Conservation (phyloP, 2,888 invertebrate genomes). For the Stramonita haemastoma region DNA sequence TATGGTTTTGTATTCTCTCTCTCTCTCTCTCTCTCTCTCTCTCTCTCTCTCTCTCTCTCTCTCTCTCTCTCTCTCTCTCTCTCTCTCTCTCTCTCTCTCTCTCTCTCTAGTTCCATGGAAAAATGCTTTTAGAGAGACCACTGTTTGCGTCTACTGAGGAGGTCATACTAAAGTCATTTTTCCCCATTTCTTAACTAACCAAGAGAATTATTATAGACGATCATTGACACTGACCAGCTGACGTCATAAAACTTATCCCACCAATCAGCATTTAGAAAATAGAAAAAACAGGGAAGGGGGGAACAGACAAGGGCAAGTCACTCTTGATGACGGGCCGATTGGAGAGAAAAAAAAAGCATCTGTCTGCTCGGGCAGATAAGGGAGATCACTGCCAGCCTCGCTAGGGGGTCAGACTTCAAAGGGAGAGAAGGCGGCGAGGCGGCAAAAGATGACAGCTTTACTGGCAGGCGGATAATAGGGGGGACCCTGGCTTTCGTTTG, state of each 20-base stretch:
- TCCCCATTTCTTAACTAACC: too few relatives aligned
- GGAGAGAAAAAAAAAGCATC: neutral
- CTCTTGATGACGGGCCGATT: too few relatives aligned
- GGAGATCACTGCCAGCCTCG: neutral
- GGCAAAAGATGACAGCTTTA: conserved; percentile 14
- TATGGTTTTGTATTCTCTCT: neutral
- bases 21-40: neutral
- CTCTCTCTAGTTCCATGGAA: neutral
- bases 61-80: neutral
- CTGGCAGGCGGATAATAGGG: neutral
- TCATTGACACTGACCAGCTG: too few relatives aligned
- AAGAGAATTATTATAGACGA: too few relatives aligned
- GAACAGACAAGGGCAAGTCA: neutral
- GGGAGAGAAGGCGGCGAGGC: neutral
- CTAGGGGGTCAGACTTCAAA: conserved; percentile 19
- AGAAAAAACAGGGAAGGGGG: too few relatives aligned
- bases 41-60: too few relatives aligned
- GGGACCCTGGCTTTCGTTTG: neutral
- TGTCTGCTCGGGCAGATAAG: neutral
- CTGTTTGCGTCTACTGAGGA: too few relatives aligned
- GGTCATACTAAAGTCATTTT: too few relatives aligned
- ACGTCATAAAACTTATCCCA: too few relatives aligned
- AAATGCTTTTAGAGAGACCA: too few relatives aligned
- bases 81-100: neutral
- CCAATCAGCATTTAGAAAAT: too few relatives aligned